phyloP scores from a whole-genome alignment of 2,113 vertebrate genomes.

The Gorsachius goisagi region DNA sequence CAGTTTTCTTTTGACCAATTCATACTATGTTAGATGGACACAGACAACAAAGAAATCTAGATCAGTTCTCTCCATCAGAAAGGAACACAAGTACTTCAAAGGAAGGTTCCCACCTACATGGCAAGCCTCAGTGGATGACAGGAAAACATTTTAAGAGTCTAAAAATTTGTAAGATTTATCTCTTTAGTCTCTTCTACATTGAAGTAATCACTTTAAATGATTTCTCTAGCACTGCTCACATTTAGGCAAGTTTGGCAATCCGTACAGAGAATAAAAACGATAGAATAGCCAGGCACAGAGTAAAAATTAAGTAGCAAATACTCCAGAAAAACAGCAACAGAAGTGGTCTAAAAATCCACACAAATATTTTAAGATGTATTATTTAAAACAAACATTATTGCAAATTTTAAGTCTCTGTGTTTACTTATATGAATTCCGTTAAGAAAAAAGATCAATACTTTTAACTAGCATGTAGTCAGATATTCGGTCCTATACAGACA shows the following conservation, averaged over 20 bases:
- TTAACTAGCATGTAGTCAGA: background rate
- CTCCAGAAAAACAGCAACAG: background rate
- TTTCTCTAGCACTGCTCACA: background rate
- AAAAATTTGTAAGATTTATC: background rate
- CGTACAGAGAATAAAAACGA: background rate
- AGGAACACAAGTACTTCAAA: background rate
- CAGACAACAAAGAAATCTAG: background rate
- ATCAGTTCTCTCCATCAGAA: background rate
- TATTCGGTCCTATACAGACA: background rate
- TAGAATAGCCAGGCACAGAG: background rate
- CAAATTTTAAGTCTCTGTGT: background rate
- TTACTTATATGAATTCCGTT: background rate
- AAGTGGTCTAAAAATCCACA: background rate
- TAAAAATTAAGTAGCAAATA: background rate
- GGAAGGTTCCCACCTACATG: background rate
- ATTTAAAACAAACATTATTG: background rate
- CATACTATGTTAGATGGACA: background rate
- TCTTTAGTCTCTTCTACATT: background rate
- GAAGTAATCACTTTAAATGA: background rate
- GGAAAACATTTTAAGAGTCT: background rate
- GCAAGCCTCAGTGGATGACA: background rate
- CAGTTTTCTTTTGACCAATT: background rate
- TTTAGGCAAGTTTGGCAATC: background rate
- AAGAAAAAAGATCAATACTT: background rate
- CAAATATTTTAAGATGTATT: background rate